Evolutionary conservation across 2,888 invertebrate species (phyloP), one percentile per base, ranked within the genome.

Genomic region (Lordiphosa andalusiaca): DNA sequence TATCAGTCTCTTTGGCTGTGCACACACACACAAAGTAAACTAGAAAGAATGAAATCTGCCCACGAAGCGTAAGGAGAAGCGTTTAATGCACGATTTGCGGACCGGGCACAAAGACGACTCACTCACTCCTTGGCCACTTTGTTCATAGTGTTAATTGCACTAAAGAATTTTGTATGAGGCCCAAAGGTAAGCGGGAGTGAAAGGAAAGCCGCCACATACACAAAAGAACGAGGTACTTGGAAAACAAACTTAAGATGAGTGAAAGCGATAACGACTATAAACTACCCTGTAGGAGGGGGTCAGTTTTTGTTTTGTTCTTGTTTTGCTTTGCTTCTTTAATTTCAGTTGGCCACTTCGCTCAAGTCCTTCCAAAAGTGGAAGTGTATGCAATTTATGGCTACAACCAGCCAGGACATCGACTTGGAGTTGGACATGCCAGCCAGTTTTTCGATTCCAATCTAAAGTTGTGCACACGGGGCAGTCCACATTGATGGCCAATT

Each of bases 331-430:
- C 19, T 19, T 19, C 19, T 19, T 19, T 2, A 19, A 19, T 19
- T 19, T 19, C 2, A 19, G 3, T 2, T 19, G 19, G 19, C 3
- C n/a, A n/a, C n/a, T n/a, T n/a, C n/a, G n/a, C n/a, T 23, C 33
- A 35, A 40, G 54, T 42, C 46, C 48, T 40, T 21, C 56, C 49
- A 35, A 60, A 51, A 65, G 69, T 71, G 67, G 52, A 70, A 75
- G 64, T 63, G 76, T 52, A 68, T 76, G 76, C 76, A 69, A 70
- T 76, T 76, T 77, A 80, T 80, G 65, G 80, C 72, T 68, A 65
- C 68, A 58, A 46, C 58, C 21, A 63, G 60, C 53, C 53, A 42
- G 56, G 38, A 37, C 50, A 39, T 30, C 16, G 25, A 44, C 30
- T 19, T 38, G 48, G 53, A 56, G 48, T 19, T 19, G 19, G 3